Evolutionary conservation across 2,113 vertebrate species (phyloP), one percentile per base, ranked within the genome.

Genomic region (Myanophis thanlyinensis): DNA sequence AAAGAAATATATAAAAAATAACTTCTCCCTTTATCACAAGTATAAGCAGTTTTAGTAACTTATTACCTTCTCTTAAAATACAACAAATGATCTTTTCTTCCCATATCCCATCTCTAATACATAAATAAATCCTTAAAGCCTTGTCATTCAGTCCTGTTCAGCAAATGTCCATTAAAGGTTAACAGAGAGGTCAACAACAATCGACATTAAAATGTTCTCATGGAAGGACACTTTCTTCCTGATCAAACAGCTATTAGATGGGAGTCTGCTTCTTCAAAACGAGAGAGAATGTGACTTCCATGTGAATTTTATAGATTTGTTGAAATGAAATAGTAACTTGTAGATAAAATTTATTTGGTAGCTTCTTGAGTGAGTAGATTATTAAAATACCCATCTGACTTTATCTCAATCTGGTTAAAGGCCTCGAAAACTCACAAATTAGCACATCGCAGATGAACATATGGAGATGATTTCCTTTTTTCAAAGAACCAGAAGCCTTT

Each of bases 351-450:
- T n/a, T 47, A 30, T 20, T 80, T 1, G 15, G 67, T 35, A 89
- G 52, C 27, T 13, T 25, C 25, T 23, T 89, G 52, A 62, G 27
- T 56, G 44, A 54, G 30, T 56, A 48, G 62, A 92, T 89, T 85
- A 51, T 80, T 40, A 47, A 40, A 53, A 49, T 85, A 46, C n/a
- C 44, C 23, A 7, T 54, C 52, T 52, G 49, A 51, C 47, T 22
- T 84, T 49, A 52, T 20, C 46, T 51, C 40, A 54, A 62, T 89
- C 84, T 51, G 53, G 48, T 8, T 15, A n/a, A 85, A 51, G 46
- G 27, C 27, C 53, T 92, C 52, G 44, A 92, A 62, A 89, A 86
- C 51, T 62, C 92, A 92, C 88, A 89, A 92, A 92, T 92, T 62
- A 92, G n/a, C 92, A 86, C 73, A 51, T 35, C 89, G 73, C 73